Conservation (phyloP, 2,113 vertebrate genomes). For the Phyllostomus discolor region DNA sequence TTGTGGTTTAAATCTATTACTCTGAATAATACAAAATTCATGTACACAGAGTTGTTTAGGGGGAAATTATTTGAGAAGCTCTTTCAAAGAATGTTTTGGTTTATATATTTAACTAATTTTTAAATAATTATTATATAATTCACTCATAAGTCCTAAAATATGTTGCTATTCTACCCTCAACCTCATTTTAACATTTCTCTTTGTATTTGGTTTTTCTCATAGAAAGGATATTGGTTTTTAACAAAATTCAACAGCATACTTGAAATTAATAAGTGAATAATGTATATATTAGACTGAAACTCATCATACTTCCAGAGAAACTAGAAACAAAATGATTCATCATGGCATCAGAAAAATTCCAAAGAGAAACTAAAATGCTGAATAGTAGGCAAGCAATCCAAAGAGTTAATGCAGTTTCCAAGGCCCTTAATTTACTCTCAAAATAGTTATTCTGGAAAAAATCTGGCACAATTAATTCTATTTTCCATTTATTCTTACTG, state of each 20-base stretch:
- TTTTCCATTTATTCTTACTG: conserved; percentile 20
- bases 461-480: background rate
- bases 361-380: background rate
- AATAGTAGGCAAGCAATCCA: background rate
- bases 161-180: conserved; percentile 1
- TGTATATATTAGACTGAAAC: background rate
- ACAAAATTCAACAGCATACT: background rate
- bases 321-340: conserved; percentile 15
- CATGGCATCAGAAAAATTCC: conserved; percentile 13
- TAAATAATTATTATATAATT: background rate
- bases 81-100: background rate
- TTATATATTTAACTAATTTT: background rate
- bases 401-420: background rate
- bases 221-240: background rate
- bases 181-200: background rate
- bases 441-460: conserved; percentile 11
- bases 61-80: background rate
- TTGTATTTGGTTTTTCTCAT: background rate
- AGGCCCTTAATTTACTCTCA: background rate
- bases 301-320: conserved; percentile 7
- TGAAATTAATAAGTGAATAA: conserved; percentile 36
- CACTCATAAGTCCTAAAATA: background rate
- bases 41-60: background rate
- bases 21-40: background rate
- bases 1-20: background rate